Conservation (phyloP, 2,113 vertebrate genomes). For the Tachysurus vachellii region DNA sequence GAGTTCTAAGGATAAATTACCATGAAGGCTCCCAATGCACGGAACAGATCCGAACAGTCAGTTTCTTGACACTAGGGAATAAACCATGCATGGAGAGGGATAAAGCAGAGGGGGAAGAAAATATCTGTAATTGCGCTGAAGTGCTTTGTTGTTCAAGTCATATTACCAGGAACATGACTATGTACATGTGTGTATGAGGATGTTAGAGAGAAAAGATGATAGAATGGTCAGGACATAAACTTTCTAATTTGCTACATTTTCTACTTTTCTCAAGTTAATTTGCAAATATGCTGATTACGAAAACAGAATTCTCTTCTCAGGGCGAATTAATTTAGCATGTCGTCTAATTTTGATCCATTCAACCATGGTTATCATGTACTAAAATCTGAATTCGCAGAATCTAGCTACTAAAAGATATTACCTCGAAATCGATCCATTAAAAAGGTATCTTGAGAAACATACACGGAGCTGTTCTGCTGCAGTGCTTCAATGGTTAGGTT, state of each 20-base stretch:
- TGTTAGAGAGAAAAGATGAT: not conserved
- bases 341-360: not conserved
- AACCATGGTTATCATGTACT: not conserved
- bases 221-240: not conserved
- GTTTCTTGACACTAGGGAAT: conserved; percentile 52
- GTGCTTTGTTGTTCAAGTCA: conserved; percentile 54
- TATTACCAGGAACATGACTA: conserved; percentile 37
- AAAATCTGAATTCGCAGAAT: not conserved
- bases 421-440: not conserved
- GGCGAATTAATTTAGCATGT: not conserved
- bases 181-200: conserved; percentile 2
- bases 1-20: conserved; percentile 62
- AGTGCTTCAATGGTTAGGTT: not conserved
- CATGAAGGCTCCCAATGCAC: conserved; percentile 58
- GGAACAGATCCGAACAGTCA: conserved; percentile 56
- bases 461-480: not conserved
- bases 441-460: not conserved
- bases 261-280: not conserved
- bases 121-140: conserved; percentile 54
- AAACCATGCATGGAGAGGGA: conserved; percentile 45
- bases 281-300: not conserved
- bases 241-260: not conserved
- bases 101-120: conserved; percentile 16
- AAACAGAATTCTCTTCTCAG: not conserved
- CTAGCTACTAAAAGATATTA: not conserved